These are phyloP conservation scores for Calyptommatus sinebrachiatus DNA, from an alignment of 2,113 vertebrate species.

Conservation along the genomic window DNA sequence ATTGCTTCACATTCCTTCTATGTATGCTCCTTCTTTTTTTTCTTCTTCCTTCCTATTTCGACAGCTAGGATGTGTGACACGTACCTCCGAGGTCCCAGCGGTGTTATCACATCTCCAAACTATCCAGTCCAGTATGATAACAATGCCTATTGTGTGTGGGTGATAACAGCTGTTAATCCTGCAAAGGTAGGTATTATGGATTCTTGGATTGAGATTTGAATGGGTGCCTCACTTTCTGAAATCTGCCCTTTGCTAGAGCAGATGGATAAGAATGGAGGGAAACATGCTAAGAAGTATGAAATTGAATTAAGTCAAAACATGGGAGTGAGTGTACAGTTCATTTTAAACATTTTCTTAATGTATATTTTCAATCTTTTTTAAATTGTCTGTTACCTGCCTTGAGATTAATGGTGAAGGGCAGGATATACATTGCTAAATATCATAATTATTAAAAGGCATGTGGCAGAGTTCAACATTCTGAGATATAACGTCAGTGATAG, in stretches of 20 bases:
- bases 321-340: too few species aligned
- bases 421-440: too few species aligned
- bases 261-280: neutral
- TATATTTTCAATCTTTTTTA: too few species aligned
- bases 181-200: slow-evolving; percentile 81
- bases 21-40: slow-evolving; percentile 13
- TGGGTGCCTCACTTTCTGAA: too few species aligned
- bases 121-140: slow-evolving; percentile 97
- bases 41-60: slow-evolving; percentile 28
- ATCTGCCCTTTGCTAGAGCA: neutral
- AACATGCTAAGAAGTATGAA: neutral
- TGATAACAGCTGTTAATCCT: slow-evolving; percentile 88
- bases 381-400: too few species aligned
- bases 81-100: slow-evolving; percentile 86
- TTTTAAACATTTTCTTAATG: too few species aligned
- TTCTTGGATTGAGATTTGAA: accelerated
- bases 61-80: slow-evolving; percentile 93
- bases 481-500: too few species aligned
- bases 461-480: too few species aligned
- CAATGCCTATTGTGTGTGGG: slow-evolving; percentile 98
- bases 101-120: slow-evolving; percentile 94
- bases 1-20: neutral
- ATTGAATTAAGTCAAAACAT: too few species aligned
- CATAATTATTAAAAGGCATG: too few species aligned
- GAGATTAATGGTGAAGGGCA: too few species aligned